Conservation (phyloP, 2,113 vertebrate species). For the Trogon melanurus region DNA sequence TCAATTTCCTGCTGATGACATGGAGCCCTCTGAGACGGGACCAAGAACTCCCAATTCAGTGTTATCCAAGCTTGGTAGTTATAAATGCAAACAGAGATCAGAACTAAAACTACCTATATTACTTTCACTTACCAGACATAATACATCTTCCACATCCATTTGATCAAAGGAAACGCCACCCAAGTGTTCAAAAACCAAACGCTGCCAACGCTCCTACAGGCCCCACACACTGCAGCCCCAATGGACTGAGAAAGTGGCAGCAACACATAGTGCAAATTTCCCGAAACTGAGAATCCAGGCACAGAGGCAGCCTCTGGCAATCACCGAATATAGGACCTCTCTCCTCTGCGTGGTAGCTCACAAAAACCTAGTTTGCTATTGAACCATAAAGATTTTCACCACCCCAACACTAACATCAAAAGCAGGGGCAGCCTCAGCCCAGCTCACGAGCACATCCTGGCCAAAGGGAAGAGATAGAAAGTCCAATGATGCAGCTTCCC, state of each 20-base stretch:
- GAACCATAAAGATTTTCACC: not conserved
- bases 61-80: not conserved
- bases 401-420: not conserved
- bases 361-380: not conserved
- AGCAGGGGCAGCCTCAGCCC: not conserved
- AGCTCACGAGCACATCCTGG: not conserved
- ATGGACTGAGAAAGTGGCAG: not conserved
- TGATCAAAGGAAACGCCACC: not conserved
- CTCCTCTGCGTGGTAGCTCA: not conserved
- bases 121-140: not conserved
- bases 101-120: not conserved
- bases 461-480: not conserved
- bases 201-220: not conserved
- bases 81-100: not conserved
- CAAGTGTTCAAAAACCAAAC: not conserved
- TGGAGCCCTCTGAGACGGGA: not conserved
- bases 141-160: not conserved
- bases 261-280: not conserved
- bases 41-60: not conserved
- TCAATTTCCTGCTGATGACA: not conserved
- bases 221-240: accelerated
- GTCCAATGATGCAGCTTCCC: not conserved
- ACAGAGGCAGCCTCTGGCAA: not conserved
- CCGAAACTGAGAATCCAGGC: not conserved
- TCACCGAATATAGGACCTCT: not conserved